These are phyloP conservation scores for Sturnus vulgaris DNA, from an alignment of 2,113 vertebrate genomes.

Conservation along the genomic window DNA sequence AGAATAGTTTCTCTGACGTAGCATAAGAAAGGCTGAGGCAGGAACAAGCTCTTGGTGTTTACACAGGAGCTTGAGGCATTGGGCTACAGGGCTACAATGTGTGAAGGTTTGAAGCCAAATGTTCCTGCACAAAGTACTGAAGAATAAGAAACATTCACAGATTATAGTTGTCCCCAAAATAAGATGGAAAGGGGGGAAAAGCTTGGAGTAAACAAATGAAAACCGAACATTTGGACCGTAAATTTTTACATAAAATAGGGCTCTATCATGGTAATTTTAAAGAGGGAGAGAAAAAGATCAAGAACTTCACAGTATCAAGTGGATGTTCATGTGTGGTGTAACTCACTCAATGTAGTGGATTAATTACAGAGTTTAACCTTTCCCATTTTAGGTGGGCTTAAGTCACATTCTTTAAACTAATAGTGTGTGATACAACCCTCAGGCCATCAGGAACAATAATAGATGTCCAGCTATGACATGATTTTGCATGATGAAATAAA, in stretches of 20 bases:
- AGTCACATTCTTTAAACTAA: slow-evolving; percentile 7
- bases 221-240: not conserved
- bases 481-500: slow-evolving; percentile 23
- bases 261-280: not conserved
- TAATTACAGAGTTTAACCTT: slow-evolving; percentile 30
- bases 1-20: not conserved
- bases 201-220: not conserved
- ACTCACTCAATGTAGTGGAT: not conserved
- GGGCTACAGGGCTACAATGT: not conserved
- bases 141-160: not conserved
- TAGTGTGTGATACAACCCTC: not conserved
- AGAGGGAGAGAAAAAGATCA: not conserved
- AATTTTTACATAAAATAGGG: not conserved
- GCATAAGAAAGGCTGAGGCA: not conserved
- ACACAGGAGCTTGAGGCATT: not conserved
- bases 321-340: not conserved
- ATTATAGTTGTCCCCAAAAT: rapidly evolving
- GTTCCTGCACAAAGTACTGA: not conserved
- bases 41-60: not conserved
- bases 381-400: not conserved
- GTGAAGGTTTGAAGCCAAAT: not conserved
- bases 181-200: not conserved
- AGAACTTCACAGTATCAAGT: not conserved
- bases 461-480: not conserved
- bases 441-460: not conserved